These are phyloP conservation scores for Lamprologus lemairii DNA, from an alignment of 2,113 vertebrate species.

Conservation along the genomic window DNA sequence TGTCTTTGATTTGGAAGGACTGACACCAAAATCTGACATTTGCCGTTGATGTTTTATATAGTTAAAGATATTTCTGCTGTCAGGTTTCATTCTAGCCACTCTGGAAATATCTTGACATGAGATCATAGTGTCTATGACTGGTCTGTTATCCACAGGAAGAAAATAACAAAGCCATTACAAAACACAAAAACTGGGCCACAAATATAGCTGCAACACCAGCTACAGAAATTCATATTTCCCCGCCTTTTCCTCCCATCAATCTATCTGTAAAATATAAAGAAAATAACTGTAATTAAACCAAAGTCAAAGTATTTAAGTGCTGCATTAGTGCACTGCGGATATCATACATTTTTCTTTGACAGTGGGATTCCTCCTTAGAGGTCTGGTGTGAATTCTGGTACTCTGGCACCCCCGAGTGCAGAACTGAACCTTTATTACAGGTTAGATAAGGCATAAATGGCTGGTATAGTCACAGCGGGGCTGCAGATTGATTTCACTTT, in stretches of 20 bases:
- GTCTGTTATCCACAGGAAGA: background rate
- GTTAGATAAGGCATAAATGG: background rate
- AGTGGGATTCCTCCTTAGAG: background rate
- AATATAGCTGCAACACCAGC: background rate
- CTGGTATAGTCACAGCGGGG: background rate
- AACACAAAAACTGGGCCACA: background rate
- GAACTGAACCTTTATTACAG: constrained; percentile 4
- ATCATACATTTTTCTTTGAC: background rate
- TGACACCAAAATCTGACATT: constrained; percentile 31
- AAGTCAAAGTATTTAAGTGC: background rate
- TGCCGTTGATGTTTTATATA: constrained; percentile 21
- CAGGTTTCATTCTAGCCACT: background rate
- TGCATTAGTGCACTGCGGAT: background rate
- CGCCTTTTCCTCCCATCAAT: background rate
- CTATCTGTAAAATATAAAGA: background rate
- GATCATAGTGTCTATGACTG: constrained; percentile 7
- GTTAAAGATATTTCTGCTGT: constrained; percentile 33
- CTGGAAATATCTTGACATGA: constrained; percentile 19
- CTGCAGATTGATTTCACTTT: background rate
- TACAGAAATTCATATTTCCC: rapidly evolving
- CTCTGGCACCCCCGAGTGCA: background rate
- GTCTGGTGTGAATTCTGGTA: background rate
- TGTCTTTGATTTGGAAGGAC: constrained; percentile 14
- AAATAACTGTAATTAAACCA: background rate
- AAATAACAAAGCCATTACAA: background rate